phyloP scores from a whole-genome alignment of 2,113 vertebrate genomes.

The Megatriorchis doriae region DNA sequence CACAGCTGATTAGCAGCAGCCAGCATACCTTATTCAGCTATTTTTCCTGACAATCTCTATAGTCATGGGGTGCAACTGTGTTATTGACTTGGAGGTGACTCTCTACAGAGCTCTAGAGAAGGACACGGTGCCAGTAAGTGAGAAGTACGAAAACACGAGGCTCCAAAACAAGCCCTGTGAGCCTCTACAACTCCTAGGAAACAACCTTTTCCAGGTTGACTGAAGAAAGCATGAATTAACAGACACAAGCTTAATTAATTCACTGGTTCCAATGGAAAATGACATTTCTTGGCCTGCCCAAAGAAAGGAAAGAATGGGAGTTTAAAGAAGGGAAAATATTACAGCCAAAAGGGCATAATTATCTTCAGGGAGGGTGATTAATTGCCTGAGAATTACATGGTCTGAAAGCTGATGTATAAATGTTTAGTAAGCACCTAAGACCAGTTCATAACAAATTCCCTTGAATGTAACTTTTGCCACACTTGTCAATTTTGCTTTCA shows the following conservation, averaged over 20 bases:
- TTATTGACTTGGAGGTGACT: neutral
- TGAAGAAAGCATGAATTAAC: neutral
- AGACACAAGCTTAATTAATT: neutral
- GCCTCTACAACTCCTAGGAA: neutral
- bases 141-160: neutral
- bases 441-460: neutral
- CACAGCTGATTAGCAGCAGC: conserved; percentile 20
- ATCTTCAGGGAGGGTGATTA: neutral
- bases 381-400: neutral
- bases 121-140: neutral
- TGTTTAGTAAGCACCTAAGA: neutral
- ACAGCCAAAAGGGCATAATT: neutral
- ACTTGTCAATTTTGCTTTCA: neutral
- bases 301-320: neutral
- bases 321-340: conserved; percentile 16
- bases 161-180: neutral
- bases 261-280: neutral
- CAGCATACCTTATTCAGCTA: neutral
- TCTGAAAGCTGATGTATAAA: neutral
- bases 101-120: neutral
- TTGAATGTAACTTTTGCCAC: neutral
- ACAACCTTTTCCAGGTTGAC: neutral
- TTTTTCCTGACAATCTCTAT: neutral
- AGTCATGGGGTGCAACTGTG: neutral
- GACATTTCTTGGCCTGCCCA: neutral